Evolutionary conservation across 53 echinoderm and acorn worm genomes (phyloP), one percentile per base, ranked within the genome.

Genomic region (Temnopleurus reevesii): DNA sequence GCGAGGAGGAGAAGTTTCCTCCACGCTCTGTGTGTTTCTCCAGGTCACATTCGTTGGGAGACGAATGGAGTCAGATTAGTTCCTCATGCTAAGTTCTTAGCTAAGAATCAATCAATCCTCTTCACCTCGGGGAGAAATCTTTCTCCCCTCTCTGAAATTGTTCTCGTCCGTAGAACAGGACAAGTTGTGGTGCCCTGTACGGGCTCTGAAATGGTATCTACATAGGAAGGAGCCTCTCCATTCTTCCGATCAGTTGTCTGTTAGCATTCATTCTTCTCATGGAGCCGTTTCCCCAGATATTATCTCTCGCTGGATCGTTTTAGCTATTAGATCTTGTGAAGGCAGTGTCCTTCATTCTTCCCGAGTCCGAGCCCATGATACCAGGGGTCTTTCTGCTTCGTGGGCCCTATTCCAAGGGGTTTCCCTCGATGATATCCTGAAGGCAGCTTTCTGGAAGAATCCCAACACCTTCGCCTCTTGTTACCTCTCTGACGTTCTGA

Each of bases 371-470:
- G 89, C 89, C 17, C 89, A 92, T 36, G 65, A 89, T 19, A 83
- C 89, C 13, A 30, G 92, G 66, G 59, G 82, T 12, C 53, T 66
- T 35, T 35, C 92, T 26, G 53, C 92, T 13, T 92, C 90, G 26
- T 92, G 92, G 89, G 89, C 90, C 31, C 71, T 84, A 26, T 92
- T 89, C 34, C 92, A 77, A 18, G 89, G 92, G 12, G 84, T 89
- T 46, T 31, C 83, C 28, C 21, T 92, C 35, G 84, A 81, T 17
- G 89, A 89, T 12, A 92, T 92, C 46, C 82, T 92, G 44, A 71
- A 89, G 84, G 49, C 90, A 47, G 92, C 90, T 13, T 92, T 58
- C 36, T 92, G 92, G 92, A 46, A 56, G 13, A 46, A 58, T 59
- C 35, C 87, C 23, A 77, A 77, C 12, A 88, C 88, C 38, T 88